phyloP scores from a whole-genome alignment of 2,888 invertebrate genomes.

The Crioceris asparagi region DNA sequence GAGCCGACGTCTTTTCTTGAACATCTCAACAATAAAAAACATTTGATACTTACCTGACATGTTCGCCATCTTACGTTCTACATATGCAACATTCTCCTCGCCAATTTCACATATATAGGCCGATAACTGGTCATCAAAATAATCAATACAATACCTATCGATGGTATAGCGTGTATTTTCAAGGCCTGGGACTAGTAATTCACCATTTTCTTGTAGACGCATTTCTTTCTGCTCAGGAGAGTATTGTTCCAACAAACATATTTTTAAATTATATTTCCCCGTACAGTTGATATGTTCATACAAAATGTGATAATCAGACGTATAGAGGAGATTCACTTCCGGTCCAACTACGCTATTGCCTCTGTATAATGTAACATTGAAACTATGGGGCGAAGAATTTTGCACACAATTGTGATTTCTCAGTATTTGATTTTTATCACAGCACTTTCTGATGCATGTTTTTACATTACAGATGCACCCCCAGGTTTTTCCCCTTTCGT shows the following conservation, averaged over 20 bases:
- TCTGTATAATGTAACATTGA: conserved; percentile 3
- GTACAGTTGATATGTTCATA: too few relatives aligned
- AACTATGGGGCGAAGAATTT: background rate
- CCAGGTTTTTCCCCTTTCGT: conserved; percentile 2
- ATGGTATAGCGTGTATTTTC: background rate
- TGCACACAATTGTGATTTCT: background rate
- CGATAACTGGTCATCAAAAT: background rate
- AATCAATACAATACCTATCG: conserved; percentile 7
- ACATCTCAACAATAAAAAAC: too few relatives aligned
- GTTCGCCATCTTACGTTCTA: too few relatives aligned
- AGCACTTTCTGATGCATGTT: conserved; percentile 22
- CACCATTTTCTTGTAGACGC: conserved; percentile 1
- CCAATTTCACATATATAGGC: conserved; percentile 4
- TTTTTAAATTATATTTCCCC: too few relatives aligned
- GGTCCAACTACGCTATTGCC: too few relatives aligned
- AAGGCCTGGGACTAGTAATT: background rate
- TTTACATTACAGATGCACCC: conserved; percentile 17
- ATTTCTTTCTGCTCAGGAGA: too few relatives aligned
- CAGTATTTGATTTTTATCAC: conserved; percentile 8
- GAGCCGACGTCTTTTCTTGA: too few relatives aligned
- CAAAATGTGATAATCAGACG: too few relatives aligned
- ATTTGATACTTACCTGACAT: too few relatives aligned
- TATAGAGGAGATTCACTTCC: too few relatives aligned
- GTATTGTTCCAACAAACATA: too few relatives aligned
- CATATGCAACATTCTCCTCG: background rate